Evolutionary conservation across 64 coral and sea anemone genomes (phyloP), one percentile per base, ranked within the genome.

Genomic region (Exaiptasia diaphana): DNA sequence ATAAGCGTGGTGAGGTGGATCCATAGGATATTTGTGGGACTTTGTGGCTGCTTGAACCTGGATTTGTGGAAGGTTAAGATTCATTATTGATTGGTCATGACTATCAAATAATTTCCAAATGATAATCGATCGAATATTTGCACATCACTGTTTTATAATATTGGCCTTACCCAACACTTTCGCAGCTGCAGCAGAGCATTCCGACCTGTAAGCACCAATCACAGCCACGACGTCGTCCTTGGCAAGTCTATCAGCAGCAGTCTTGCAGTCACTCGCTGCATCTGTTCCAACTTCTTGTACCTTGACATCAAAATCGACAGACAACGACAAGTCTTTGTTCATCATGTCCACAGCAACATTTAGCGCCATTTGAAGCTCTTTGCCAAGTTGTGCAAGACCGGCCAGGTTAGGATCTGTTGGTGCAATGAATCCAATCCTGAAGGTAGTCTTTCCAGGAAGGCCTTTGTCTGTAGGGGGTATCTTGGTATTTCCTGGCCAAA

Each of bases 401-500:
- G 83, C 89, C 10, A 97, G 64, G 54, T 86, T 83, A 23, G 88
- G 83, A 33, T 88, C 80, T 22, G 81, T 91, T 8, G 93, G 93
- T 4, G 88, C 85, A 14, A 97, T 82, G 40, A 97, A 88, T 36
- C 93, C 93, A 48, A 97, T 91, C 50, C 87, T 91, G 30, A 97
- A 88, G 4, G 93, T 97, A 38, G 89, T 97, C 72, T 97, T 97
- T 23, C 93, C 93, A 3, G 93, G 93, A 22, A 91, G 83, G n/a
- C 93, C 93, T 49, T 82, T 83, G 35, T 97, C 93, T 2, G 86
- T 91, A 1, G 93, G 93, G 2, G 88, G 93, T n/a, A 64, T 86
- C 17, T 56, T 74, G 42, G 88, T 85, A 33, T 91, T 87, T 27
- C 93, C 93, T 60, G 93, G 93, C 93, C 93, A 97, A 37, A 83